phyloP scores from a whole-genome alignment of 2,113 vertebrate genomes.

The Myodes glareolus region DNA sequence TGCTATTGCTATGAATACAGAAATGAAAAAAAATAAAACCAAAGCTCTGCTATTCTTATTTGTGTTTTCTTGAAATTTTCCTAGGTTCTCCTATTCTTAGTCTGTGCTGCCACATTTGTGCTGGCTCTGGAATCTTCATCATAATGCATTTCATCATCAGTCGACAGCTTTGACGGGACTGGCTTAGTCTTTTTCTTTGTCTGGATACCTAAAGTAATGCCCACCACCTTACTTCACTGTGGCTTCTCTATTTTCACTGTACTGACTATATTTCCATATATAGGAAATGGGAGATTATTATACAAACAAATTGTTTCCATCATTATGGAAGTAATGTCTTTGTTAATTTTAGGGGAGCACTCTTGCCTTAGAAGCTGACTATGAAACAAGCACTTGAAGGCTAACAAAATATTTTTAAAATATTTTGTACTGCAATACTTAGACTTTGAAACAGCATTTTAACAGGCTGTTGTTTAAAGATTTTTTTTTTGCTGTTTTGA shows the following conservation, averaged over 20 bases:
- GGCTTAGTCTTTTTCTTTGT: neutral
- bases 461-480: neutral
- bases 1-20: neutral
- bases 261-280: neutral
- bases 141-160: neutral
- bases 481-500: neutral
- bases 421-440: neutral
- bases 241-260: neutral
- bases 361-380: neutral
- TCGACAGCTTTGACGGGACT: neutral
- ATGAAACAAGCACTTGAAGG: neutral
- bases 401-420: neutral
- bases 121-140: neutral
- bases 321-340: neutral
- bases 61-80: neutral
- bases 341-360: neutral
- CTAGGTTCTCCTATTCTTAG: neutral
- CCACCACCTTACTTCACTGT: neutral
- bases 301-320: neutral
- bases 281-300: neutral
- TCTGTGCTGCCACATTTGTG: neutral
- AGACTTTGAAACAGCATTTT: neutral
- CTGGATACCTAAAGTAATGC: neutral
- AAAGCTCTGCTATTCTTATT: neutral
- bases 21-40: neutral